Evolutionary conservation across 2,888 invertebrate genomes (phyloP), one percentile per base, ranked within the genome.

Genomic region (Chrysolina americana): DNA sequence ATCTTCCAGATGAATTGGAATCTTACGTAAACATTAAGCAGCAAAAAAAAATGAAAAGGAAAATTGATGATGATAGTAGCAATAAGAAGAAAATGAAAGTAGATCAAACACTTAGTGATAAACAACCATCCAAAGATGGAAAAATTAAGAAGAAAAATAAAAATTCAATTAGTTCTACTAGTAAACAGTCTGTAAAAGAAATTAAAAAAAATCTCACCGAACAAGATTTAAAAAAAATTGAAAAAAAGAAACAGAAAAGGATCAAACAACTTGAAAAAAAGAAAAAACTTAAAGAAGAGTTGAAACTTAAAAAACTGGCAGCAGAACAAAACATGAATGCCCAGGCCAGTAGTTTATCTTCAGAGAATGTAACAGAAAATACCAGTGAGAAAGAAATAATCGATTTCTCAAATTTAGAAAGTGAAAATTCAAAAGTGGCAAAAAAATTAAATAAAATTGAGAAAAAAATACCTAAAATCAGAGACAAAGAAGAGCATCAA

Each of bases 401-500:
- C 9, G 8, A 15, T 47, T 15, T 36, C 59, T 59, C 28, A 36
- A 36, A 28, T 59, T 13, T 23, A 36, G n/a, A 11, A n/a, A 59
- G 4, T n/a, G n/a, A 59, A 15, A n/a, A 59, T 59, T 59, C 11
- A 0, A 36, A 28, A n/a, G n/a, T n/a, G 9, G 5, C 59, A 36
- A 59, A 78, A 78, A 66, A 28, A 65, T 66, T 28, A 53, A 70
- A 64, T 28, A 68, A 62, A 66, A 50, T 48, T 68, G 64, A 70
- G 48, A 77, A 76, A 70, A 75, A 65, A n/a, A 53, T 66, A 28
- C 65, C 41, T 19, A 74, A 73, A 56, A 68, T 36, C 79, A 86
- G 63, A 80, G 84, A 75, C 81, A 85, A 76, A 83, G 88, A 80
- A 53, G 76, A 81, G 5, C 79, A 84, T 83, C 73, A 82, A 84